phyloP scores from a whole-genome alignment of 2,113 vertebrate species.

The Vulpes ferrilata region DNA sequence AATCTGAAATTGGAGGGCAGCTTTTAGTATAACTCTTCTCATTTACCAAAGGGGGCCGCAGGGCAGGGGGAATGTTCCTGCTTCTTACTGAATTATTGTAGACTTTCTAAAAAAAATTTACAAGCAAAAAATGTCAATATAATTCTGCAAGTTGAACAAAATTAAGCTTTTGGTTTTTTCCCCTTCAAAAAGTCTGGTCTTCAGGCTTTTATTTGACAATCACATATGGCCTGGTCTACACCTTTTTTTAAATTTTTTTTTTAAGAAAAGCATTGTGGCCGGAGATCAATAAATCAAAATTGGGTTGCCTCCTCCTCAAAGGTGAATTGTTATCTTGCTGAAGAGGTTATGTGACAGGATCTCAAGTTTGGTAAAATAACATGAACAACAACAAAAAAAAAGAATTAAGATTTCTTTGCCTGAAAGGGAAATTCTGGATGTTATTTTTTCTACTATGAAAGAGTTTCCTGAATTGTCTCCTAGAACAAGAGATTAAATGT shows the following conservation, averaged over 20 bases:
- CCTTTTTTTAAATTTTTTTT: not conserved
- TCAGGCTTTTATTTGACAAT: slow-evolving; percentile 61
- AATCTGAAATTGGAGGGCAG: slow-evolving; percentile 10
- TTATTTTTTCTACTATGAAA: slow-evolving; percentile 44
- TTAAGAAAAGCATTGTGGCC: slow-evolving; percentile 59
- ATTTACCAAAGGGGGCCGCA: not conserved
- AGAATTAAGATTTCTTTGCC: slow-evolving; percentile 75
- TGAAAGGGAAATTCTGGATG: slow-evolving; percentile 66
- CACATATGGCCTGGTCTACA: not conserved
- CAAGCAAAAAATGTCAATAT: slow-evolving; percentile 38
- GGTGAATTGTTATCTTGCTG: slow-evolving; percentile 70
- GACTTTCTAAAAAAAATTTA: slow-evolving; percentile 37
- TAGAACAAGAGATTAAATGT: slow-evolving; percentile 78
- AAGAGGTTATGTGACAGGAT: slow-evolving; percentile 65
- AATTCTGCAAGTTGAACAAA: slow-evolving; percentile 68
- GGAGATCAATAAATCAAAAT: slow-evolving; percentile 79
- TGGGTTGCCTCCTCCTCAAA: slow-evolving; percentile 64
- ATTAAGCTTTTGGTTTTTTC: slow-evolving; percentile 14
- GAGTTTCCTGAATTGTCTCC: slow-evolving; percentile 70
- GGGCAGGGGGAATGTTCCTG: not conserved
- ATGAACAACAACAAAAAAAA: slow-evolving; percentile 55
- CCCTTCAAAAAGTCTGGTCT: not conserved
- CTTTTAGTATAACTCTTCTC: not conserved
- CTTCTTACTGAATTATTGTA: slow-evolving; percentile 20
- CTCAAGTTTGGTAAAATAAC: slow-evolving; percentile 74